Percentiles rank a stretch among this genome's conserved stretches.
Conservation (phyloP, 2,113 vertebrate species). For the Centropus unirufus region DNA sequence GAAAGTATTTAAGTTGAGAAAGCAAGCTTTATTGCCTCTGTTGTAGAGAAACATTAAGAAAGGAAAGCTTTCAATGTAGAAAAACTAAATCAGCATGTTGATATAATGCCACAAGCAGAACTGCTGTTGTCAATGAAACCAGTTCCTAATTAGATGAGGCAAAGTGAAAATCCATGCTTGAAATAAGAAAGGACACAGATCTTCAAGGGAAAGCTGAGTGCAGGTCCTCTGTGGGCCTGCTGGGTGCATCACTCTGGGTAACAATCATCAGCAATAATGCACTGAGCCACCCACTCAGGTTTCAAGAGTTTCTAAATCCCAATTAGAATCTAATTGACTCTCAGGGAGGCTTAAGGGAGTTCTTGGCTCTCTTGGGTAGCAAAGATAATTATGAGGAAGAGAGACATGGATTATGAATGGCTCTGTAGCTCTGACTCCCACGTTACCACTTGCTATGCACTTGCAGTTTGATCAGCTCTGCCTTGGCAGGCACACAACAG, state of each 20-base stretch:
- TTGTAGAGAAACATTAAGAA: background rate
- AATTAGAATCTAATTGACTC: slow-evolving; percentile 55
- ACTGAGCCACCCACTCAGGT: slow-evolving; percentile 51
- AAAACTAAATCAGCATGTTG: slow-evolving; percentile 32
- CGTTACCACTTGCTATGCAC: background rate
- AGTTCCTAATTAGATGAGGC: slow-evolving; percentile 33
- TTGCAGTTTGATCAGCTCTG: background rate
- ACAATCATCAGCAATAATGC: slow-evolving; percentile 45
- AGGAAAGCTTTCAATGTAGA: background rate
- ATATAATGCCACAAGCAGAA: background rate
- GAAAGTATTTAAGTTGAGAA: background rate
- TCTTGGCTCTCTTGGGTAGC: background rate
- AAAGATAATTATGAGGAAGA: slow-evolving; percentile 21
- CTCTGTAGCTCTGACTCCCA: slow-evolving; percentile 2
- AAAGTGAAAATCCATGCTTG: background rate
- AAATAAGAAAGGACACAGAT: background rate
- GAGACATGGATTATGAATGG: background rate
- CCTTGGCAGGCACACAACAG: background rate
- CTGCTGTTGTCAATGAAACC: background rate
- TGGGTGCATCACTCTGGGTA: slow-evolving; percentile 27
- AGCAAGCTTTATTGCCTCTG: background rate
- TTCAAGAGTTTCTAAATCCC: slow-evolving; percentile 60
- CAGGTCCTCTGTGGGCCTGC: slow-evolving; percentile 23
- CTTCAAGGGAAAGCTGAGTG: background rate
- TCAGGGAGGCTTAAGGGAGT: slow-evolving; percentile 43